phyloP scores from a whole-genome alignment of 1,140 invertebrate genomes.

The Anadara kagoshimensis region DNA sequence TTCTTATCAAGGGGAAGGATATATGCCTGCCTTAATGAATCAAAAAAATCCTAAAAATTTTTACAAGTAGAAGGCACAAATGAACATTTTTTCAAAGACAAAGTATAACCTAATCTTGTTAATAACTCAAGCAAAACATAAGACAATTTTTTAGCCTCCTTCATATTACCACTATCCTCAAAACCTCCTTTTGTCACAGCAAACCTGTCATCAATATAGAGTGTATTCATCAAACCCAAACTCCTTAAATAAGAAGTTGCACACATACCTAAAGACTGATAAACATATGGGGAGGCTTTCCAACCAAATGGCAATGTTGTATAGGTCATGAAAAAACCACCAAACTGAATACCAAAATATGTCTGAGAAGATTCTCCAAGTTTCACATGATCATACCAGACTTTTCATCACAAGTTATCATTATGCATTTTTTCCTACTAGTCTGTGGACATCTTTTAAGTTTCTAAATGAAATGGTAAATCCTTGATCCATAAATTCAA shows the following conservation, averaged over 20 bases:
- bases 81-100: slow-evolving; percentile 17
- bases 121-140: slow-evolving; percentile 13
- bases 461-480: slow-evolving; percentile 34
- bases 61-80: slow-evolving; percentile 14
- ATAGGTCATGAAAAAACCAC: slow-evolving; percentile 30
- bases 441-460: slow-evolving; percentile 26
- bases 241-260: slow-evolving; percentile 37
- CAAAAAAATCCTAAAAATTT: slow-evolving; percentile 22
- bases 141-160: background rate
- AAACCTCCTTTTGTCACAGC: slow-evolving; percentile 6
- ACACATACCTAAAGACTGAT: slow-evolving; percentile 35
- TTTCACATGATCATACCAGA: slow-evolving; percentile 36
- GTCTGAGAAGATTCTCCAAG: slow-evolving; percentile 13
- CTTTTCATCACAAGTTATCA: slow-evolving; percentile 39
- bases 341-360: slow-evolving; percentile 41
- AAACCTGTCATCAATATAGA: slow-evolving; percentile 46
- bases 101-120: slow-evolving; percentile 25
- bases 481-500: slow-evolving; percentile 34
- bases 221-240: slow-evolving; percentile 16
- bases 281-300: slow-evolving; percentile 34
- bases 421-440: slow-evolving; percentile 16
- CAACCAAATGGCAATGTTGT: slow-evolving; percentile 39
- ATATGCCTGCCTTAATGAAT: slow-evolving; percentile 17
- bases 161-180: background rate
- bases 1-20: slow-evolving; percentile 15